Evolutionary conservation across 2,888 invertebrate genomes (phyloP), one percentile per base, ranked within the genome.

Genomic region (Nasonovia ribisnigri): DNA sequence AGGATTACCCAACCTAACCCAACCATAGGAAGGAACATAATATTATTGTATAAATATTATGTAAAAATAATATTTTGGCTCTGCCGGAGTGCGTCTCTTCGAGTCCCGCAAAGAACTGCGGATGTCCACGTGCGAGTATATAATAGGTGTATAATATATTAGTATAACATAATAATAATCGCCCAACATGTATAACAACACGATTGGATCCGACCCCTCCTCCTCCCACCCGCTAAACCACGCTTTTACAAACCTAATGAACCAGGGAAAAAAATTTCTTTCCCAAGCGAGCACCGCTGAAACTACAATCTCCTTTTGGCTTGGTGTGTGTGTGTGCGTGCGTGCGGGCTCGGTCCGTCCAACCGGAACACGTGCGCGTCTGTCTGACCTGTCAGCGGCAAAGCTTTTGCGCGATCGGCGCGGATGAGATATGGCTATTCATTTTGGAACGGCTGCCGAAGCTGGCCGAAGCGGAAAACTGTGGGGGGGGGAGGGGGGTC

Each of bases 361-460:
- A 54, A 84, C 54, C 92, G 92, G 92, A 86, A 29, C 36, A 24
- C 26, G 90, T 4, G 29, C 91, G 46, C 84, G 60, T n/a, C 84
- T 60, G 92, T 88, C 92, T 13, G 92, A 89, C 92, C 92, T 88
- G 88, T 88, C 92, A 54, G 54, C 88, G 92, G 92, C 88, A 88
- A 88, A 88, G 88, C 67, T 67, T 60, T 29, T n/a, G 88, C 42
- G 54, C 84, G 88, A 77, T 88, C 88, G 88, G 84, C 46, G 43
- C 26, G 77, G 29, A 36, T 48, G 92, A 88, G 92, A 88, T 92
- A 88, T 54, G 77, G 88, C 92, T n/a, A 67, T 92, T 92, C 87
- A 67, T 92, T 92, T 92, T 60, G 42, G 90, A 48, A 29, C 46
- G 67, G 46, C 48, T 77, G n/a, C n/a, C 48, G 87, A 46, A 77